A percentile compares a stretch with the other conserved stretches of the same genome.
These are phyloP conservation scores for Philopotamus ludificatus DNA, from an alignment of 1,140 invertebrate genomes.

Conservation along the genomic window DNA sequence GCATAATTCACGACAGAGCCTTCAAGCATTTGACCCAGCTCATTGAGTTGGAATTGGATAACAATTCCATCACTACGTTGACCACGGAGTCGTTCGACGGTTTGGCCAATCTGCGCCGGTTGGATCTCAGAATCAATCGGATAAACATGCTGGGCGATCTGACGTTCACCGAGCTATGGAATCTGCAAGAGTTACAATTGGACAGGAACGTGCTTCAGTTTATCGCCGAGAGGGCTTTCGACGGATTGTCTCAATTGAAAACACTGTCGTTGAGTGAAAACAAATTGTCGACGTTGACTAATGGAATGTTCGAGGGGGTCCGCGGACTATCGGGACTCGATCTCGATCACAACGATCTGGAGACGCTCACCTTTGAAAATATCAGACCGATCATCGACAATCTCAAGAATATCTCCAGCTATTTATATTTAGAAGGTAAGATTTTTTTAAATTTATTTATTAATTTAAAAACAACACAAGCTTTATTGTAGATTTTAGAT, in stretches of 20 bases:
- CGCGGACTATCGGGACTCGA: conserved; percentile 67
- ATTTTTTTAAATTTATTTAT: conserved; percentile 39
- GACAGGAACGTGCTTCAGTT: conserved; percentile 66
- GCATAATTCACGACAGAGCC: conserved; percentile 67
- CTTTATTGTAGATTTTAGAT: conserved; percentile 1
- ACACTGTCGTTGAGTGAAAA: conserved; percentile 71
- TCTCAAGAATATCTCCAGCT: conserved; percentile 68
- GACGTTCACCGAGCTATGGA: conserved; percentile 72
- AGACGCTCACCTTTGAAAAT: conserved; percentile 71
- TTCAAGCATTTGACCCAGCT: conserved; percentile 66
- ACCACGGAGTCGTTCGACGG: conserved; percentile 70
- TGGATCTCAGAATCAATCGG: conserved; percentile 69
- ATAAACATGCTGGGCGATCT: conserved; percentile 71
- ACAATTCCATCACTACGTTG: conserved; percentile 68
- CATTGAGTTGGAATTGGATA: conserved; percentile 66
- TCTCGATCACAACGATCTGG: conserved; percentile 68
- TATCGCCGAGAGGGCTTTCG: conserved; percentile 69
- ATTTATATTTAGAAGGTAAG: conserved; percentile 76
- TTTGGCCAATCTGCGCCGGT: conserved; percentile 62
- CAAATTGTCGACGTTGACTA: conserved; percentile 63
- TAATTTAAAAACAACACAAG: too few relatives aligned
- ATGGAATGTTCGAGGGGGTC: conserved; percentile 64
- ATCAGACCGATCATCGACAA: conserved; percentile 72
- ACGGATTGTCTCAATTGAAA: conserved; percentile 66
- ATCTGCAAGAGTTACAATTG: conserved; percentile 67